These are phyloP conservation scores for Tetrao urogallus DNA, from an alignment of 2,113 vertebrate genomes.

Conservation along the genomic window DNA sequence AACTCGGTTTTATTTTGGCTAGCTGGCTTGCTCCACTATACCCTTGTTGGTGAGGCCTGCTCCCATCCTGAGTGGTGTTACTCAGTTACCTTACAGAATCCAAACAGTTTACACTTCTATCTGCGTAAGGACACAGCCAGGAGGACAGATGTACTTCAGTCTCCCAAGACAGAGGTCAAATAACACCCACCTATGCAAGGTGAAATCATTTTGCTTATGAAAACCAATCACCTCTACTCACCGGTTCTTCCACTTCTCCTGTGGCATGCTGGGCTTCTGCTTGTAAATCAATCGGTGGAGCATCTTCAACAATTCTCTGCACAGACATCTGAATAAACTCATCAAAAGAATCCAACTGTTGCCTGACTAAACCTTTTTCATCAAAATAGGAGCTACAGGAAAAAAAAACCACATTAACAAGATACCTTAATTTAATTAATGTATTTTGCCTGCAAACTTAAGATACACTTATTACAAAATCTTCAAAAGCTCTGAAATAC, in stretches of 20 bases:
- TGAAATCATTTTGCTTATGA: background rate
- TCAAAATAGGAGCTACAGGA: conserved; percentile 94
- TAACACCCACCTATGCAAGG: background rate
- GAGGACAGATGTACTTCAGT: background rate
- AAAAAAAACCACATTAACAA: background rate
- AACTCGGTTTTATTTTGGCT: background rate
- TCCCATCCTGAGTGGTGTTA: background rate
- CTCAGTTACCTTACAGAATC: background rate
- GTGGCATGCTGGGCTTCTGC: conserved; percentile 97
- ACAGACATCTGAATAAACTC: conserved; percentile 99
- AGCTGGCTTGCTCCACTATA: background rate
- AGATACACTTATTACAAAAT: background rate
- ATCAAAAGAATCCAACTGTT: conserved; percentile 98
- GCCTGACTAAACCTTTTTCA: conserved; percentile 96
- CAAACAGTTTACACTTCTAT: background rate
- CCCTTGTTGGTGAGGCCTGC: accelerated
- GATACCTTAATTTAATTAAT: background rate
- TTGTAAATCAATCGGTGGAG: conserved; percentile 96
- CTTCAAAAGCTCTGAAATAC: background rate
- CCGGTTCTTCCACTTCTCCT: conserved; percentile 97
- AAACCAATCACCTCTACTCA: conserved; percentile 70
- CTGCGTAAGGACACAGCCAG: no score
- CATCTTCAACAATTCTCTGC: conserved; percentile 98
- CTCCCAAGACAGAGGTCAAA: background rate
- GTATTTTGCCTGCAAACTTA: background rate